Evolutionary conservation across 2,888 invertebrate species (phyloP).

Genomic region (Cerastis rubricosa): DNA sequence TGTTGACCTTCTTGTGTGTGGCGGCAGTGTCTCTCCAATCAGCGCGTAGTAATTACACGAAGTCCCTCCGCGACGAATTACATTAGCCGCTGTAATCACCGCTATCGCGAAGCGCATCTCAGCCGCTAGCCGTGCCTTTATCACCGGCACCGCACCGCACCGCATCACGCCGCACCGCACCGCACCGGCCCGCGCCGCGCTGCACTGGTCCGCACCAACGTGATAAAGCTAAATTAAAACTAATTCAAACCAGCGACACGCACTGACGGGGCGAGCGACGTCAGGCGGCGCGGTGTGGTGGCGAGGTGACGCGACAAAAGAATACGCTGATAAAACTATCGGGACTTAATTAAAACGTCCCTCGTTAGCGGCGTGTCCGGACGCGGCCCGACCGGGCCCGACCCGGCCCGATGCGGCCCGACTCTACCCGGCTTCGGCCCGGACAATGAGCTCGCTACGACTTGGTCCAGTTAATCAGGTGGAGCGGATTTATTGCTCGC

Average conservation of each 20-base stretch:
- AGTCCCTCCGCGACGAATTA: slow-evolving; percentile 57
- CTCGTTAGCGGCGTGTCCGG: slow-evolving; percentile 65
- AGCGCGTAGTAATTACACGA: slow-evolving; percentile 37
- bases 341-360: slow-evolving; percentile 78
- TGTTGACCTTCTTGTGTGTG: not conserved
- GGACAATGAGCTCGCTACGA: slow-evolving; percentile 60
- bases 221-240: slow-evolving; percentile 70
- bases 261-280: slow-evolving; percentile 35
- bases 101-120: slow-evolving; percentile 71
- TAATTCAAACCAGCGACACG: slow-evolving; percentile 63
- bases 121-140: slow-evolving; percentile 70
- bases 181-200: slow-evolving; percentile 14
- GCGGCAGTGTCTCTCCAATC: slow-evolving; percentile 39
- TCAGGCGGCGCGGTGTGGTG: slow-evolving; percentile 2
- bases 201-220: not conserved
- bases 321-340: slow-evolving; percentile 74
- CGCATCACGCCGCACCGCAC: not conserved
- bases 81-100: slow-evolving; percentile 64
- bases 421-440: slow-evolving; percentile 9
- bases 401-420: slow-evolving; percentile 25
- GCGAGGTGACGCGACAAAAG: slow-evolving; percentile 65
- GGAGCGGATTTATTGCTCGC: slow-evolving; percentile 65
- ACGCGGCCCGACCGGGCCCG: slow-evolving; percentile 13
- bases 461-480: slow-evolving; percentile 70
- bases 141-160: slow-evolving; percentile 51